A percentile compares a stretch with the other conserved stretches of the same genome.
These are phyloP conservation scores for Halictus rubicundus DNA, from an alignment of 1,140 invertebrate species.

Conservation along the genomic window DNA sequence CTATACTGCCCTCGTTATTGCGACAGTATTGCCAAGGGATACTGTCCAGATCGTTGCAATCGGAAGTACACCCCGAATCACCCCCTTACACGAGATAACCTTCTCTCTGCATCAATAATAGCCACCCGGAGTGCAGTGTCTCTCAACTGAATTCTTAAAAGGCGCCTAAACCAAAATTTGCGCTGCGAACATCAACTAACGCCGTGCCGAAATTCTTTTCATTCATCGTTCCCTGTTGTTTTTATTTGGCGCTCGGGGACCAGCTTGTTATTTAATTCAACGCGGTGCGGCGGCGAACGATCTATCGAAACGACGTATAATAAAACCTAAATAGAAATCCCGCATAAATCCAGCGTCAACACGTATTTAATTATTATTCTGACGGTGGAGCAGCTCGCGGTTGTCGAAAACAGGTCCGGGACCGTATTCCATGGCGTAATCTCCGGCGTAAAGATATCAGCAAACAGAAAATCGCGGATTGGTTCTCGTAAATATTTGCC, in stretches of 20 bases:
- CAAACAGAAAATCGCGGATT: slow-evolving; percentile 46
- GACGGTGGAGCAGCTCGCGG: too few species aligned
- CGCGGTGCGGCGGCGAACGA: slow-evolving; percentile 6
- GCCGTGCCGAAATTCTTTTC: not conserved
- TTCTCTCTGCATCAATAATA: slow-evolving; percentile 62
- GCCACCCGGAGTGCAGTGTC: slow-evolving; percentile 44
- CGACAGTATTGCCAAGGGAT: slow-evolving; percentile 21
- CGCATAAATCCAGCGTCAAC: too few species aligned
- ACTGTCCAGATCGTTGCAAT: slow-evolving; percentile 29
- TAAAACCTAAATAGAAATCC: too few species aligned
- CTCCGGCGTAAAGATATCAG: slow-evolving; percentile 41
- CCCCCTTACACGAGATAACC: slow-evolving; percentile 47
- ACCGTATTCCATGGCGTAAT: slow-evolving; percentile 25
- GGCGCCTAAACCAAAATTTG: too few species aligned
- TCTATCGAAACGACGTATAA: slow-evolving; percentile 45
- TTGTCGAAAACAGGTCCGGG: not conserved
- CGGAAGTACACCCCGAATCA: slow-evolving; percentile 56
- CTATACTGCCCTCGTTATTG: slow-evolving; percentile 19
- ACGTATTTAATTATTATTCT: not conserved
- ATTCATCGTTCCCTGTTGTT: slow-evolving; percentile 4
- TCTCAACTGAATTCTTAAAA: slow-evolving; percentile 47
- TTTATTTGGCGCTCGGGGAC: not conserved
- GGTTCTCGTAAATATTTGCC: slow-evolving; percentile 48
- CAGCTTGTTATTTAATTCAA: slow-evolving; percentile 37
- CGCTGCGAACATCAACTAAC: not conserved